phyloP scores from a whole-genome alignment of 1,140 invertebrate genomes.

The Gonioctena quinquepunctata region DNA sequence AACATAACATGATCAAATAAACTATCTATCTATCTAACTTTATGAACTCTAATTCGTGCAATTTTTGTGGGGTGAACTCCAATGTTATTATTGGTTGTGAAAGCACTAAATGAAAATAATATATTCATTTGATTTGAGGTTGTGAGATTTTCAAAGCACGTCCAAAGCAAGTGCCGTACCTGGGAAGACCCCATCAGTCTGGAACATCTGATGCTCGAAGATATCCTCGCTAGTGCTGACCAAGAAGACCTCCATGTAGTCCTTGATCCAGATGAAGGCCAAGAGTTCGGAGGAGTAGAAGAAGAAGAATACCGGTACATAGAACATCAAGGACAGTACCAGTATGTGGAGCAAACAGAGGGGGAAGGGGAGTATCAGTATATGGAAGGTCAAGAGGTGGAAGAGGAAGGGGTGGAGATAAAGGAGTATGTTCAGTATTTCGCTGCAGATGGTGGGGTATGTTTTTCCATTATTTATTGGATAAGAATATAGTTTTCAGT shows the following conservation, averaged over 20 bases:
- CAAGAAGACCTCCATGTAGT: background rate
- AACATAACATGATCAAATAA: too few relatives aligned
- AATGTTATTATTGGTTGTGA: too few relatives aligned
- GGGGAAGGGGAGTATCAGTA: background rate
- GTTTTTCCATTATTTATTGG: too few relatives aligned
- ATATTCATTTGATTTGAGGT: slow-evolving; percentile 9
- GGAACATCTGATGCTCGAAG: slow-evolving; percentile 11
- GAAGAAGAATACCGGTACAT: background rate
- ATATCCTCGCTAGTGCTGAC: slow-evolving; percentile 6
- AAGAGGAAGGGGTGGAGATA: too few relatives aligned
- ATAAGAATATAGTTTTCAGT: too few relatives aligned
- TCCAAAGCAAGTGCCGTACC: background rate
- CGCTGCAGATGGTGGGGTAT: background rate
- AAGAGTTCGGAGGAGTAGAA: background rate
- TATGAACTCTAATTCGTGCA: too few relatives aligned
- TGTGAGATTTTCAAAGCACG: slow-evolving; percentile 7
- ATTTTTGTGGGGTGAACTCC: too few relatives aligned
- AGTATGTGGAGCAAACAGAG: background rate
- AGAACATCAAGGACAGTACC: background rate
- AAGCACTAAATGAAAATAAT: too few relatives aligned
- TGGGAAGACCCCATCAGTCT: slow-evolving; percentile 1
- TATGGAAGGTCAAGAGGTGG: background rate
- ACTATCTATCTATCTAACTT: too few relatives aligned
- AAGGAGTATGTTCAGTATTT: background rate
- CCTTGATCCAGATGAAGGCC: background rate